phyloP scores from a whole-genome alignment of 2,888 invertebrate genomes.

The Notocelia uddmanniana region DNA sequence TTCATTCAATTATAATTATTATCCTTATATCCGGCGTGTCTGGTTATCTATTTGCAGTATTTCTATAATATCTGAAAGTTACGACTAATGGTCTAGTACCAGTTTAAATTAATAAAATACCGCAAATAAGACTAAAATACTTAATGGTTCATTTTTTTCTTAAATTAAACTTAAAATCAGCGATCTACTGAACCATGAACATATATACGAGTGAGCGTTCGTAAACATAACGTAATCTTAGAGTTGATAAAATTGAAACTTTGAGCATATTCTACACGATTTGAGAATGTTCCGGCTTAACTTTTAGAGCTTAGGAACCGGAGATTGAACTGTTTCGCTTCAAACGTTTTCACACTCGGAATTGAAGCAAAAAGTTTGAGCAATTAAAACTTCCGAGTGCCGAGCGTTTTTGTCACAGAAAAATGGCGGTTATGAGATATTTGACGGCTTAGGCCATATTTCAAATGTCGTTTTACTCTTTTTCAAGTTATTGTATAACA shows the following conservation, averaged over 20 bases:
- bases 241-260: slow-evolving; percentile 42
- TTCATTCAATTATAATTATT: too few species aligned
- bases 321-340: slow-evolving; percentile 41
- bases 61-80: too few species aligned
- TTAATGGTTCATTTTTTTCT: background rate
- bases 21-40: too few species aligned
- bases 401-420: slow-evolving; percentile 33
- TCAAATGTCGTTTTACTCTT: slow-evolving; percentile 16
- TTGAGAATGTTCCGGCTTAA: slow-evolving; percentile 33
- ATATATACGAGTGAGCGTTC: slow-evolving; percentile 17
- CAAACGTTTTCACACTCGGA: slow-evolving; percentile 39
- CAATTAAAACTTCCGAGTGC: slow-evolving; percentile 43
- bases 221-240: slow-evolving; percentile 28
- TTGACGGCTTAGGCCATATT: slow-evolving; percentile 13
- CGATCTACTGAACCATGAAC: background rate
- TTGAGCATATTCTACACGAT: slow-evolving; percentile 33
- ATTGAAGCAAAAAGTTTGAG: slow-evolving; percentile 34
- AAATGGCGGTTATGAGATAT: slow-evolving; percentile 28
- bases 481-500: slow-evolving; percentile 1
- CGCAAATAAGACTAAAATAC: background rate
- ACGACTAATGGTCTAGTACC: too few species aligned
- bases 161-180: background rate
- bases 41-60: too few species aligned
- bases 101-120: too few species aligned
- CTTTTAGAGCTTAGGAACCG: slow-evolving; percentile 33